Percentiles rank a stretch among this genome's conserved stretches.
phyloP scores from a whole-genome alignment of 2,888 invertebrate genomes.

The Trisateles emortualis region DNA sequence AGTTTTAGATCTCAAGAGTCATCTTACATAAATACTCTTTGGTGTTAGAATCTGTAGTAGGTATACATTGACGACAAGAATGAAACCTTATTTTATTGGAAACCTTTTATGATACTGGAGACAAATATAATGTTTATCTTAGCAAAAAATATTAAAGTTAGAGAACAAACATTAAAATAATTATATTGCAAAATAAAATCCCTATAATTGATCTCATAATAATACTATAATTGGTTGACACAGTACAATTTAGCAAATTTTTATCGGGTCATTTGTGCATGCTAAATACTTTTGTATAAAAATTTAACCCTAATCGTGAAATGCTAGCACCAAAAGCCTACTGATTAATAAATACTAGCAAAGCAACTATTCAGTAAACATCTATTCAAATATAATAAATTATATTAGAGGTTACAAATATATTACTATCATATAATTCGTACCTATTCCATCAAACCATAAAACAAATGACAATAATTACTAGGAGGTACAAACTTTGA shows the following conservation, averaged over 20 bases:
- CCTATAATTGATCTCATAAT: too few species aligned
- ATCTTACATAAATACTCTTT: conserved; percentile 52
- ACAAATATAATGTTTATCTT: background rate
- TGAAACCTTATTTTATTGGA: background rate
- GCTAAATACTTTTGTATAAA: conserved; percentile 60
- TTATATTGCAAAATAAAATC: too few species aligned
- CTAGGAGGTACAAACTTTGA: too few species aligned
- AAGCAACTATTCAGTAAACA: conserved; percentile 58
- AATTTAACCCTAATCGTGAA: conserved; percentile 66
- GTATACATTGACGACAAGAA: background rate
- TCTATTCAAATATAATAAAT: conserved; percentile 29
- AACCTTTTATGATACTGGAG: background rate
- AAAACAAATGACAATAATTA: background rate
- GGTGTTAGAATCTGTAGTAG: conserved; percentile 44
- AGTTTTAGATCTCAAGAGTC: conserved; percentile 59
- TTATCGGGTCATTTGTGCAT: conserved; percentile 60
- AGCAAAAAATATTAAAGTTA: background rate
- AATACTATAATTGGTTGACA: too few species aligned
- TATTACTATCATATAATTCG: conserved; percentile 13
- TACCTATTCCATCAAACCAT: conserved; percentile 1
- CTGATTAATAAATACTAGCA: conserved; percentile 62
- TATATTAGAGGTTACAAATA: conserved; percentile 27
- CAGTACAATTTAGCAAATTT: conserved; percentile 13
- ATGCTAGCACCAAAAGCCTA: conserved; percentile 78
- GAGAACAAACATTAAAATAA: background rate